These are phyloP conservation scores for Formica exsecta DNA, from an alignment of 1,140 invertebrate species.

Conservation along the genomic window DNA sequence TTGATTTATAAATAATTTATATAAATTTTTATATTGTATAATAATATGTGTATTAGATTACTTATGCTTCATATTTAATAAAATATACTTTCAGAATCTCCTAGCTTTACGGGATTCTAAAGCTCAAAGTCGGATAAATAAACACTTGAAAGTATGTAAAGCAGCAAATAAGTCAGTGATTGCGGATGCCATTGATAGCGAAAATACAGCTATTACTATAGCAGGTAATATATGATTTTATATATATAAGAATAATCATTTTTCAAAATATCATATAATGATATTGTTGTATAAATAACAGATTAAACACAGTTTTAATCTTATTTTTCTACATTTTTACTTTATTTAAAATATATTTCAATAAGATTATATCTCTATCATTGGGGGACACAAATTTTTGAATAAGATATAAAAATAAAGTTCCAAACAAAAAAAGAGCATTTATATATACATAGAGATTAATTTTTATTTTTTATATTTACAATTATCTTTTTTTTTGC, in stretches of 20 bases:
- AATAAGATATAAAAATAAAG: conserved; percentile 44
- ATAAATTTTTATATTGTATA: neutral
- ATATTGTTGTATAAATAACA: neutral
- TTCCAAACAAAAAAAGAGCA: conserved; percentile 10
- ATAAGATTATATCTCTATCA: neutral
- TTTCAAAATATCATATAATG: neutral
- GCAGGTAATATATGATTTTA: conserved; percentile 82
- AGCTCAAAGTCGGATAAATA: conserved; percentile 90
- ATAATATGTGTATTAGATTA: too few relatives aligned
- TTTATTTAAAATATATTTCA: neutral
- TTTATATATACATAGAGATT: neutral
- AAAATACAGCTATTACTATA: conserved; percentile 91
- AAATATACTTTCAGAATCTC: conserved; percentile 86
- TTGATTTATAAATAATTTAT: neutral
- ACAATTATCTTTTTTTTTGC: neutral
- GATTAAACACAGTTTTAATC: neutral
- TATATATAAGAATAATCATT: conserved; percentile 12
- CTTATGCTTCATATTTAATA: neutral
- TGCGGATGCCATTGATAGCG: conserved; percentile 92
- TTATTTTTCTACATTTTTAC: neutral
- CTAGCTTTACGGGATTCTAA: conserved; percentile 91
- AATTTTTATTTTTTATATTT: conserved; percentile 19
- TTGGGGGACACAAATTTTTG: neutral
- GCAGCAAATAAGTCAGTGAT: conserved; percentile 95
- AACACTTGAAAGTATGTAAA: conserved; percentile 93